Conservation (phyloP, 30 jellyfish, hydroid and myxozoan genomes). For the Mastigias papua region DNA sequence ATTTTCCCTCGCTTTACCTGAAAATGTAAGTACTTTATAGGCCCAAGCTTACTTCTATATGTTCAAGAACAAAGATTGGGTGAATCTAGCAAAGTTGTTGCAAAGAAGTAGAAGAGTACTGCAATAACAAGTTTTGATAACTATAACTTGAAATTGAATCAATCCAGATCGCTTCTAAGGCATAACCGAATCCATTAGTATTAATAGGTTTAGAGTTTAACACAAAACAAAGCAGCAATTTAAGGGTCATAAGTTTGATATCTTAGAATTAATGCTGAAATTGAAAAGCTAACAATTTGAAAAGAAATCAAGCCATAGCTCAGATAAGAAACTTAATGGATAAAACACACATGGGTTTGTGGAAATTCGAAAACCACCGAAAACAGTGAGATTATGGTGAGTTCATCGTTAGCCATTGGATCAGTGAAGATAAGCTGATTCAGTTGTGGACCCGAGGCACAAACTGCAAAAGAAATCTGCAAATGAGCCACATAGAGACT, state of each 20-base stretch:
- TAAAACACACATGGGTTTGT: neutral
- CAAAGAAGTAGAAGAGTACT: neutral
- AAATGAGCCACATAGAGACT: too few relatives aligned
- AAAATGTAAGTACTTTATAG: too few relatives aligned
- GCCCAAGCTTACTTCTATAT: too few relatives aligned
- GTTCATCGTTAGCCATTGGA: neutral
- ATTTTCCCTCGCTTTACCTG: too few relatives aligned
- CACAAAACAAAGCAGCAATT: neutral
- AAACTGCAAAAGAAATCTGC: too few relatives aligned
- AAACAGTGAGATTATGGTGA: neutral
- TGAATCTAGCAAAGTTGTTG: too few relatives aligned
- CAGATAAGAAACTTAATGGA: conserved; percentile 12
- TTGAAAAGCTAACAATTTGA: conserved; percentile 10
- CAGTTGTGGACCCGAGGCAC: conserved; percentile 4
- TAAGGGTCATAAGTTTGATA: conserved; percentile 4
- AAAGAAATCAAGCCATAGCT: neutral
- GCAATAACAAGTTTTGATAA: conserved; percentile 10
- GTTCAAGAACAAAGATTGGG: too few relatives aligned
- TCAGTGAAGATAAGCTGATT: neutral
- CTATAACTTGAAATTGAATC: neutral
- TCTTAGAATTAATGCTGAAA: neutral
- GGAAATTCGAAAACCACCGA: conserved; percentile 9
- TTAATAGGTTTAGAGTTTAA: neutral
- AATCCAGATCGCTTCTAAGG: neutral
- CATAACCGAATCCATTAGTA: conserved; percentile 5